Evolutionary conservation across 2,797 vertebrate species (phyloP).

Genomic region (Carapus acus): DNA sequence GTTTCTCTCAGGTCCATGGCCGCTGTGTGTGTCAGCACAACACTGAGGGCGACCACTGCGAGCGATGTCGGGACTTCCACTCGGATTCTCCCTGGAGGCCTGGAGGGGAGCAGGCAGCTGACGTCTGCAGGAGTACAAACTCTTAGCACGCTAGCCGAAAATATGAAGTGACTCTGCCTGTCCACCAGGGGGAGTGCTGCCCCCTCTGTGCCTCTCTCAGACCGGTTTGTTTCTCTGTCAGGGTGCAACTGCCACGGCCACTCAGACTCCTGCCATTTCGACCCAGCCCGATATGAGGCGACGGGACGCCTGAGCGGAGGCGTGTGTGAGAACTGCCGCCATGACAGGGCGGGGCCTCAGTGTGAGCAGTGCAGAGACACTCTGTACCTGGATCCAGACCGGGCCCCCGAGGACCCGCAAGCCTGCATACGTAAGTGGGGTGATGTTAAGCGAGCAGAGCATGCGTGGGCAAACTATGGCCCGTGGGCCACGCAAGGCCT

Average conservation of each 20-base stretch:
- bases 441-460: too few species aligned
- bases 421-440: constrained; percentile 77
- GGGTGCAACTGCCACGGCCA: constrained; percentile 83
- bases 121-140: constrained; percentile 77
- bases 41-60: constrained; percentile 81
- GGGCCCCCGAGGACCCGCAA: constrained; percentile 60
- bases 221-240: too few species aligned
- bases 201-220: constrained; percentile 44
- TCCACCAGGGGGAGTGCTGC: too few species aligned
- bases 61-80: constrained; percentile 82
- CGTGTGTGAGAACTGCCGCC: constrained; percentile 79
- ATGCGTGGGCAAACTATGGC: too few species aligned
- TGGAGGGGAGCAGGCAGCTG: constrained; percentile 62
- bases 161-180: too few species aligned
- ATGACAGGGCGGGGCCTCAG: constrained; percentile 76
- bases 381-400: constrained; percentile 74
- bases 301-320: constrained; percentile 73
- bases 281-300: constrained; percentile 59
- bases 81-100: constrained; percentile 85
- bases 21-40: constrained; percentile 83
- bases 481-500: too few species aligned
- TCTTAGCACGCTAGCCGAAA: neutral
- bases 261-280: constrained; percentile 80
- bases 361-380: constrained; percentile 76
- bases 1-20: constrained; percentile 75